Conservation (phyloP, 1,140 invertebrate species). For the Cataglyphis hispanica region DNA sequence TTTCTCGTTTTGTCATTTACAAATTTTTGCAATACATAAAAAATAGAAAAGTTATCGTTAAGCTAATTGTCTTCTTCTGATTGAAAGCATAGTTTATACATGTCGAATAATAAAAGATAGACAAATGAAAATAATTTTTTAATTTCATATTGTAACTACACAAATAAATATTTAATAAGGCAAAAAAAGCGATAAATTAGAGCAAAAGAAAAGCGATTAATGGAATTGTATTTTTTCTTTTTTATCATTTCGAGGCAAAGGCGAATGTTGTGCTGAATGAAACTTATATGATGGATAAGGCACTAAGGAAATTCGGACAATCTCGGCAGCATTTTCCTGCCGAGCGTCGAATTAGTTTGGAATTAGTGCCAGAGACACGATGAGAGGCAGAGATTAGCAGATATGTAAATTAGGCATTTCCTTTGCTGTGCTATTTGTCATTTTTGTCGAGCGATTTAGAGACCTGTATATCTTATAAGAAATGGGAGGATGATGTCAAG, state of each 20-base stretch:
- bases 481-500: background rate
- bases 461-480: background rate
- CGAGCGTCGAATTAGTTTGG: slow-evolving; percentile 71
- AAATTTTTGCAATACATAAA: background rate
- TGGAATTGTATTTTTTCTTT: slow-evolving; percentile 40
- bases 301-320: slow-evolving; percentile 68
- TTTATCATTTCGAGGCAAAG: slow-evolving; percentile 20
- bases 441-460: slow-evolving; percentile 72
- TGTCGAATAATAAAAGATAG: background rate
- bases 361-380: slow-evolving; percentile 73
- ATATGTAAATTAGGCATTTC: slow-evolving; percentile 78
- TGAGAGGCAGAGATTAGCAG: slow-evolving; percentile 75
- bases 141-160: background rate
- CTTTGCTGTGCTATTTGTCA: slow-evolving; percentile 77
- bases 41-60: background rate
- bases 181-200: slow-evolving; percentile 35
- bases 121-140: background rate
- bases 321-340: slow-evolving; percentile 73
- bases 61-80: background rate
- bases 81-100: background rate
- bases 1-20: background rate
- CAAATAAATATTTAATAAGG: background rate
- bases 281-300: slow-evolving; percentile 54
- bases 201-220: no score
- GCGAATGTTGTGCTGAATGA: slow-evolving; percentile 39